Percentiles rank a stretch among this genome's conserved stretches.
Evolutionary conservation across 2,113 vertebrate species (phyloP).

Genomic region (Rhea americana): DNA sequence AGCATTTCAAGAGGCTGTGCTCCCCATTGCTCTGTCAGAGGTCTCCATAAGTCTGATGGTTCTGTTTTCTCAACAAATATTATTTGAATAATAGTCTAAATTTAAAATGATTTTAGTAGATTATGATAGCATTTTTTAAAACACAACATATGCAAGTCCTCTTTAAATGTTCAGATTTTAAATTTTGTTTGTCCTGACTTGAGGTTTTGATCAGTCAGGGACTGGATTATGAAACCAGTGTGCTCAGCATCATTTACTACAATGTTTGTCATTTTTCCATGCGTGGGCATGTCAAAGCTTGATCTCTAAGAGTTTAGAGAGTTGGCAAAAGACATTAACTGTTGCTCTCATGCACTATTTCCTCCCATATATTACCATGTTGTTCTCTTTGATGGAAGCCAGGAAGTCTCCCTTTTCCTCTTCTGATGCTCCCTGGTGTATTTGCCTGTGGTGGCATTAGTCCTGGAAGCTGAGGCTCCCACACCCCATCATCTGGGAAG

Average conservation of each 20-base stretch:
- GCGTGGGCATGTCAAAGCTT: not conserved
- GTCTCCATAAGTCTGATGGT: not conserved
- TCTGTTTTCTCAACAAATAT: not conserved
- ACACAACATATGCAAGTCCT: accelerated
- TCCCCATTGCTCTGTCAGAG: not conserved
- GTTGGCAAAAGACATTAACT: not conserved
- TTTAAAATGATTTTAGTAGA: not conserved
- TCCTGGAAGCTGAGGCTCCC: not conserved
- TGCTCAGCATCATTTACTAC: not conserved
- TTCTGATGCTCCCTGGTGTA: not conserved
- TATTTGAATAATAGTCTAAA: not conserved
- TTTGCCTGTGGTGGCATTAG: accelerated
- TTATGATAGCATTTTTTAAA: not conserved
- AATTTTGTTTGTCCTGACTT: not conserved
- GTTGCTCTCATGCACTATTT: not conserved
- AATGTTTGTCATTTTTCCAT: not conserved
- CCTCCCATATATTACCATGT: not conserved
- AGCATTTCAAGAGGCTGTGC: not conserved
- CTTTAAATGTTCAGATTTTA: not conserved
- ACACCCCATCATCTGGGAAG: not conserved
- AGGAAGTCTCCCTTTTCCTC: not conserved
- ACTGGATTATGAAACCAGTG: not conserved
- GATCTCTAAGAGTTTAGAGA: not conserved
- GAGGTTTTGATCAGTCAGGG: not conserved
- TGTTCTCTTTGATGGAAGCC: not conserved